Evolutionary conservation across 2,113 vertebrate species (phyloP).

Genomic region (Dromiciops gliroides): DNA sequence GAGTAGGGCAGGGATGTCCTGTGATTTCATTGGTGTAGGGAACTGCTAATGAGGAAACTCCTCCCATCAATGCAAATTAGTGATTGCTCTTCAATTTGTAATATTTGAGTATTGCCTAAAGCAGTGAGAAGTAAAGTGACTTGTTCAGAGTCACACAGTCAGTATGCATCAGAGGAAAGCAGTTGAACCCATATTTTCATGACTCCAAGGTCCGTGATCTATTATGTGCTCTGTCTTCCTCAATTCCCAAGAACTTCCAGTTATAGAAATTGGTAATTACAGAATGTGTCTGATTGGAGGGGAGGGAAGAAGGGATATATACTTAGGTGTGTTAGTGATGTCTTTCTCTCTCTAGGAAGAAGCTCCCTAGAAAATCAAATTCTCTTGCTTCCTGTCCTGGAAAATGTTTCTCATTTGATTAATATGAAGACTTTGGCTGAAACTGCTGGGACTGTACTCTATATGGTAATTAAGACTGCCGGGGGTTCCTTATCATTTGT

Average conservation of each 20-base stretch:
- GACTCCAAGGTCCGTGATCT: background rate
- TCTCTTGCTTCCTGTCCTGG: slow-evolving; percentile 1
- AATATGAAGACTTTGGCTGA: background rate
- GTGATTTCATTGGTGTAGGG: background rate
- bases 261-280: background rate
- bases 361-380: background rate
- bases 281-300: background rate
- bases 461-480: slow-evolving; percentile 15
- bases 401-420: slow-evolving; percentile 11
- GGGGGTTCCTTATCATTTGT: background rate
- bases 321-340: background rate
- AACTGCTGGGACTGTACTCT: background rate
- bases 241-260: background rate
- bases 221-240: background rate
- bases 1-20: background rate
- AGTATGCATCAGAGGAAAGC: background rate
- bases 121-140: background rate
- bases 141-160: background rate
- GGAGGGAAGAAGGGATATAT: too few species aligned
- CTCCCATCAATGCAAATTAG: background rate
- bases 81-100: background rate
- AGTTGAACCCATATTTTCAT: background rate
- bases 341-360: background rate
- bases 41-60: background rate
- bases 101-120: background rate